A percentile compares a stretch with the other conserved stretches of the same genome.
Conservation (phyloP, 2,113 vertebrate genomes). For the Hypomesus transpacificus region DNA sequence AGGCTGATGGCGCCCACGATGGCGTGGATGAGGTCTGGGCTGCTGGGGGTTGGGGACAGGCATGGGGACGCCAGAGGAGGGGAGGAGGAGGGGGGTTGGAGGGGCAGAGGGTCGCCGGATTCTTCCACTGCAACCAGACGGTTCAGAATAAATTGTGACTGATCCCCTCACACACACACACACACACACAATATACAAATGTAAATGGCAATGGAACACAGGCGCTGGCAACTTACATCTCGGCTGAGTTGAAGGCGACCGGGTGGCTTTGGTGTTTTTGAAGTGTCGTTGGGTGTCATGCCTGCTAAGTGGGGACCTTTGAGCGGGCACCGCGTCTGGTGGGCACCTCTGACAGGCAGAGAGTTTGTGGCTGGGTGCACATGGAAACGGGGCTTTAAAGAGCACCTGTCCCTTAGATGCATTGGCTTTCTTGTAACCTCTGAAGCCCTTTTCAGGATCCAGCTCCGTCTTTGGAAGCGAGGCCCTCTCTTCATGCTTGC, state of each 20-base stretch:
- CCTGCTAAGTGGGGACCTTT: not conserved
- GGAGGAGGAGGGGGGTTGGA: not conserved
- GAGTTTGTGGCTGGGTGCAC: not conserved
- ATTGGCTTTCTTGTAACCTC: not conserved
- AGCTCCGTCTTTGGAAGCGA: not conserved
- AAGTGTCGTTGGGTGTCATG: not conserved
- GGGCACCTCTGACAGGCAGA: not conserved
- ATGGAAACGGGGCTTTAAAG: not conserved
- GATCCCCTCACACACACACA: too few species aligned
- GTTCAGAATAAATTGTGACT: too few species aligned
- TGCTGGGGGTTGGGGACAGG: not conserved
- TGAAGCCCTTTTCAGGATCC: not conserved
- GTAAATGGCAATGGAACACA: not conserved
- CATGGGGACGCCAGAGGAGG: not conserved
- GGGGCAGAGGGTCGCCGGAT: not conserved
- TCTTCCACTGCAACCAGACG: too few species aligned
- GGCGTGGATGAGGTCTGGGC: not conserved
- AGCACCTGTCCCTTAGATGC: not conserved
- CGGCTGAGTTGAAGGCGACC: not conserved
- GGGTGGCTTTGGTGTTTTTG: not conserved
- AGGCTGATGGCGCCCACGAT: not conserved
- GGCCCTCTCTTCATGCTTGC: not conserved
- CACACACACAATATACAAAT: not conserved
- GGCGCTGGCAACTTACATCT: slow-evolving; percentile 1
- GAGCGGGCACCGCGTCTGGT: not conserved